Evolutionary conservation across 2,113 vertebrate species (phyloP).

Genomic region (Chloropsis cyanopogon): DNA sequence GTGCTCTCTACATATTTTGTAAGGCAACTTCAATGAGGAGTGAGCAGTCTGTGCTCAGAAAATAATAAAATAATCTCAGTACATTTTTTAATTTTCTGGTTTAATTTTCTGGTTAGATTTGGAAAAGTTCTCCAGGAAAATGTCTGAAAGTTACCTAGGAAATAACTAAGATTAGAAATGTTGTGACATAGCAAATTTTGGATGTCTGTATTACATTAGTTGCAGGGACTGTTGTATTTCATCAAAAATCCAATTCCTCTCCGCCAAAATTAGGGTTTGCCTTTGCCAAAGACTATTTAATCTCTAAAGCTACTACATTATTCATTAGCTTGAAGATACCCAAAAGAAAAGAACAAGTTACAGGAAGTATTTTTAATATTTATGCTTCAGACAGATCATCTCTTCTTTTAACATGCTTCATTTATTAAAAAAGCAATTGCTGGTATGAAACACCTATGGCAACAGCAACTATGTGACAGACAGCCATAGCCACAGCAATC

Average conservation of each 20-base stretch:
- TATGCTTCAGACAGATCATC: background rate
- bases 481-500: constrained; percentile 30
- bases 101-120: background rate
- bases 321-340: background rate
- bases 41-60: background rate
- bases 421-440: background rate
- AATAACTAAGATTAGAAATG: background rate
- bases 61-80: background rate
- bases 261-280: background rate
- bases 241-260: background rate
- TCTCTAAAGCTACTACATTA: background rate
- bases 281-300: background rate
- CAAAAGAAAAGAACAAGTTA: background rate
- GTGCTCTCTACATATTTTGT: background rate
- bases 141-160: background rate
- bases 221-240: background rate
- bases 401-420: background rate
- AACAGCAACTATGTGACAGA: constrained; percentile 15
- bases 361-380: background rate
- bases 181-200: background rate
- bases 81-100: background rate
- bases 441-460: constrained; percentile 5
- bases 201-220: background rate
- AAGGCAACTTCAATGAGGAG: background rate
- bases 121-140: background rate